A percentile compares a stretch with the other conserved stretches of the same genome.
phyloP scores from a whole-genome alignment of 2,888 invertebrate genomes.

The Myopa tessellatipennis region DNA sequence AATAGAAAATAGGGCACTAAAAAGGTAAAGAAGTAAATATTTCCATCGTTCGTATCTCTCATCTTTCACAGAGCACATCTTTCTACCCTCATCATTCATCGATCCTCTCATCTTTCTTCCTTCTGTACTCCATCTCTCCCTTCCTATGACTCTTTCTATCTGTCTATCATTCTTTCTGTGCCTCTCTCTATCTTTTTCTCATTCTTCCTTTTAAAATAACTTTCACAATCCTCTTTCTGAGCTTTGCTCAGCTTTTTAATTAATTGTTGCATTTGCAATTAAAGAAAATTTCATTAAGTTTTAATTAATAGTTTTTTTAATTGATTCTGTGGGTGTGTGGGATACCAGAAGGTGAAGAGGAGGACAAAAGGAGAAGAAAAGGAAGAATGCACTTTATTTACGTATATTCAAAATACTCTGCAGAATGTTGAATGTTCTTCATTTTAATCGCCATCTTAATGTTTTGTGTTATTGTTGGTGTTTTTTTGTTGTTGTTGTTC shows the following conservation, averaged over 20 bases:
- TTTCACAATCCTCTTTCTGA: too few relatives aligned
- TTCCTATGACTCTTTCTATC: too few relatives aligned
- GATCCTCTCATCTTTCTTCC: too few relatives aligned
- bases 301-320: background rate
- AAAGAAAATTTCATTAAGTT: background rate
- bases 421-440: background rate
- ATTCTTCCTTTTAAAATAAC: background rate
- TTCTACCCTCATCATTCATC: too few relatives aligned
- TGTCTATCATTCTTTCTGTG: background rate
- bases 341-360: background rate
- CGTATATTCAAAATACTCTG: background rate
- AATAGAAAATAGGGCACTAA: too few relatives aligned
- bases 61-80: too few relatives aligned
- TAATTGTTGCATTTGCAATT: slow-evolving; percentile 4
- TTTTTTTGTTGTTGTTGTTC: background rate
- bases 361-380: background rate
- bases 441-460: background rate
- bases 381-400: background rate
- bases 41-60: too few relatives aligned
- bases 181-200: background rate
- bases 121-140: too few relatives aligned
- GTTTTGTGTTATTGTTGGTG: background rate
- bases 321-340: background rate
- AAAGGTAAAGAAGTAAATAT: too few relatives aligned
- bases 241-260: background rate